Evolutionary conservation across 1,140 invertebrate genomes (phyloP).

Genomic region (Drosophila tristis): DNA sequence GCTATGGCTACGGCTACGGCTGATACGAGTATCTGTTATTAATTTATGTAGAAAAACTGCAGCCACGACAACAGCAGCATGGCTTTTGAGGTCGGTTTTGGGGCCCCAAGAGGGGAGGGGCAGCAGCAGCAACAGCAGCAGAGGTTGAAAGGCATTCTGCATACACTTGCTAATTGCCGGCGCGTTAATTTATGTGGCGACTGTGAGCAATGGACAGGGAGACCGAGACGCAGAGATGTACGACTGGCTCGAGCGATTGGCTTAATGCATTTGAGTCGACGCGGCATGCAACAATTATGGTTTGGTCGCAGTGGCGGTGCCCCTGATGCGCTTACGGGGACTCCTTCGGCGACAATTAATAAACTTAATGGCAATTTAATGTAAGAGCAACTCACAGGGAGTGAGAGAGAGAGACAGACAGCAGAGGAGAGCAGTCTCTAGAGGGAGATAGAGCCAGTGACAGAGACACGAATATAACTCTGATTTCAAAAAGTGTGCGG

Average conservation of each 20-base stretch:
- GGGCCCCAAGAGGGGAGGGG: conserved; percentile 6
- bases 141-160: conserved; percentile 66
- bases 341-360: conserved; percentile 76
- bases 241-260: conserved; percentile 31
- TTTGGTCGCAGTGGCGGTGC: conserved; percentile 8
- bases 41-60: conserved; percentile 77
- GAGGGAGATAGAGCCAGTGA: conserved; percentile 1
- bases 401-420: conserved; percentile 18
- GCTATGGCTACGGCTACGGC: conserved; percentile 33
- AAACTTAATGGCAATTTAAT: conserved; percentile 82
- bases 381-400: conserved; percentile 44
- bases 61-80: conserved; percentile 35
- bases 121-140: not conserved
- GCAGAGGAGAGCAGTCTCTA: conserved; percentile 1
- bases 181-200: conserved; percentile 81
- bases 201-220: conserved; percentile 43
- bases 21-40: conserved; percentile 75
- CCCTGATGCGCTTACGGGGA: conserved; percentile 52
- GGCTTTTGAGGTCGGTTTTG: conserved; percentile 59
- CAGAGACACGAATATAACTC: conserved; percentile 3
- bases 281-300: conserved; percentile 61
- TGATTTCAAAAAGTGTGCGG: not conserved
- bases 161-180: conserved; percentile 81
- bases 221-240: conserved; percentile 1
- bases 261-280: conserved; percentile 70